Evolutionary conservation across 2,888 invertebrate genomes (phyloP).

Genomic region (Aquatica leii): DNA sequence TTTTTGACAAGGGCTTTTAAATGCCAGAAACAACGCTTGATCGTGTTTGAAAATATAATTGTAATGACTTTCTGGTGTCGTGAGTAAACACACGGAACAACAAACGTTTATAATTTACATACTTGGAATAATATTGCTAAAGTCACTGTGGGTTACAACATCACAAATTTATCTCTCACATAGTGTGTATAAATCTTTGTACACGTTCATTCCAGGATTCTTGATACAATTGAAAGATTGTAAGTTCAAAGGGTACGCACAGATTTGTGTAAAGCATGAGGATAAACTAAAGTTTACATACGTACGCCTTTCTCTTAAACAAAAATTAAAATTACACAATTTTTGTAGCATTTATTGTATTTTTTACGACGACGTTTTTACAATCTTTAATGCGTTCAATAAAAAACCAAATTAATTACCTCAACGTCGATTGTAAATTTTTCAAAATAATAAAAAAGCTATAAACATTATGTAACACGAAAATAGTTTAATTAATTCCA

Average conservation of each 20-base stretch:
- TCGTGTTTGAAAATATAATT: conserved; percentile 31
- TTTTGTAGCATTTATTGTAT: too few relatives aligned
- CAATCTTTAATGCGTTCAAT: too few relatives aligned
- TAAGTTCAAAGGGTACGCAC: conserved; percentile 40
- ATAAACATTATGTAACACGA: too few relatives aligned
- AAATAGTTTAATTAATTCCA: too few relatives aligned
- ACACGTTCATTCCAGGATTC: conserved; percentile 42
- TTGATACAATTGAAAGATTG: conserved; percentile 45
- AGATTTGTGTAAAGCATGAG: conserved; percentile 30
- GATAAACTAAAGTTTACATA: too few relatives aligned
- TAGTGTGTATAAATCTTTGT: conserved; percentile 44
- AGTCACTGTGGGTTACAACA: conserved; percentile 29
- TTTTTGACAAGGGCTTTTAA: conserved; percentile 29
- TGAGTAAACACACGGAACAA: conserved; percentile 35
- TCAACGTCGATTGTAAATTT: too few relatives aligned
- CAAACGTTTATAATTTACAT: conserved; percentile 35
- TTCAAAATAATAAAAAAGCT: too few relatives aligned
- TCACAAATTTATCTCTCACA: conserved; percentile 43
- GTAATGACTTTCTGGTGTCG: conserved; percentile 34
- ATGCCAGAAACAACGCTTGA: conserved; percentile 31
- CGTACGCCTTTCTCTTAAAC: too few relatives aligned
- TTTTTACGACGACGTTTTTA: too few relatives aligned
- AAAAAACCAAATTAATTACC: too few relatives aligned
- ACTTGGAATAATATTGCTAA: conserved; percentile 36
- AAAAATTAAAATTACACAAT: too few relatives aligned